These are phyloP conservation scores for Spodoptera litura DNA, from an alignment of 1,140 invertebrate genomes.

Conservation along the genomic window DNA sequence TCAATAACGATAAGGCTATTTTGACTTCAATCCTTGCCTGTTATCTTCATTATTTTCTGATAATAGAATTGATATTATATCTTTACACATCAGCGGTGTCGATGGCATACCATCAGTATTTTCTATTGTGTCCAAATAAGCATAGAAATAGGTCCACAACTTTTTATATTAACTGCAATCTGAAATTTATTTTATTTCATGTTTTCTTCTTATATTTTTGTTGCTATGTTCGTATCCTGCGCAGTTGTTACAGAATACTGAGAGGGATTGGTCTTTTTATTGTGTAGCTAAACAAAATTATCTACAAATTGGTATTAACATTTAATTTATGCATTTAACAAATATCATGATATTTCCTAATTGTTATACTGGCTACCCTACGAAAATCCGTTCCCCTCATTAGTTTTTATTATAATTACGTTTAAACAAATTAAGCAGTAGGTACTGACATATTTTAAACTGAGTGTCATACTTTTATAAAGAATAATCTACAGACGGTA, in stretches of 20 bases:
- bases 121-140: conserved; percentile 41
- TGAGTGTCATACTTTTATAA: not conserved
- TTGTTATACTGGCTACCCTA: not conserved
- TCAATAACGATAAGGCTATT: conserved; percentile 45
- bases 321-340: too few species aligned
- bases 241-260: conserved; percentile 10
- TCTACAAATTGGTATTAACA: not conserved
- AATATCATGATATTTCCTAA: not conserved
- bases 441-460: not conserved
- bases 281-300: not conserved
- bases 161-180: conserved; percentile 39
- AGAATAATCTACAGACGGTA: conserved; percentile 8
- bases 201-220: conserved; percentile 22
- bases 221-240: conserved; percentile 16
- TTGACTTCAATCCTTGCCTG: conserved; percentile 22
- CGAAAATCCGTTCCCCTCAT: not conserved
- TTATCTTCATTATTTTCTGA: conserved; percentile 43
- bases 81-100: conserved; percentile 33
- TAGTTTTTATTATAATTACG: not conserved
- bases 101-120: conserved; percentile 20
- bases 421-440: not conserved
- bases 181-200: conserved; percentile 38
- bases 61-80: conserved; percentile 41
- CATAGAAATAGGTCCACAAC: conserved; percentile 25
- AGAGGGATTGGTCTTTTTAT: not conserved